Base-by-base conservation (phyloP, 2,113 vertebrate species). In the Varanus komodoensis region DNA sequence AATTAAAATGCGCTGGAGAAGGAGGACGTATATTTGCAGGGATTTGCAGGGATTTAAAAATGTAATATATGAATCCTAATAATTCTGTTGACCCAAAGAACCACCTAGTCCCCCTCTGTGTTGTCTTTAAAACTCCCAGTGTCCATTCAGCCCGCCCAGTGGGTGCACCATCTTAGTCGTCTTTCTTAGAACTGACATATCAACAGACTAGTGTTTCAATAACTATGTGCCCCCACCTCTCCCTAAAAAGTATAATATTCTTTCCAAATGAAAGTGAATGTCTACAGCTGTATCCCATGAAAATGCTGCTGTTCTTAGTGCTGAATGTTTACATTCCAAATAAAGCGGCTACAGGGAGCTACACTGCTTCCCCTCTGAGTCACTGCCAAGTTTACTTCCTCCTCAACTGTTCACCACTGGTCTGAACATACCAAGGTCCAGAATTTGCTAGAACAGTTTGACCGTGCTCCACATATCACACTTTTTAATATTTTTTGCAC, bases 281-380 rank as follows among this genome's bases (percentile, higher is more conserved):
- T 8, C 50, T 71, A 67, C 11, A 88, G 4, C 23, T 82, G 85
- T 44, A 84, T 88, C 83, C 61, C 3, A 69, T 15, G 86, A 84
- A 68, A 90, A 78, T 74, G 90, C 27, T 91, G 92, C 84, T 95
- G 74, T 90, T 94, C 90, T 93, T 44, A 92, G 87, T 85, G 86
- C 85, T 92, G 74, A 93, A 93, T 82, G 29, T 21, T 79, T 83
- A 87, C 17, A 79, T 82, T 87, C 87, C 89, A 71, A 86, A 89
- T 80, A 89, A 0, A 74, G 87, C 88, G 15, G 54, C 84, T 81
- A 69, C 38, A 92, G 44, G 73, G 0, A 86, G 27, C 23, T 83
- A 83, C 52, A 81, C 0, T 4, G 87, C 48, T 93, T 92, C 57
- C 83, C 86, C 79, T 64, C 5, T 64, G 52, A 91, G 14, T 87